A percentile compares a stretch with the other conserved stretches of the same genome.
Conservation (phyloP, 2,888 invertebrate genomes). For the Meliscaeva auricollis region DNA sequence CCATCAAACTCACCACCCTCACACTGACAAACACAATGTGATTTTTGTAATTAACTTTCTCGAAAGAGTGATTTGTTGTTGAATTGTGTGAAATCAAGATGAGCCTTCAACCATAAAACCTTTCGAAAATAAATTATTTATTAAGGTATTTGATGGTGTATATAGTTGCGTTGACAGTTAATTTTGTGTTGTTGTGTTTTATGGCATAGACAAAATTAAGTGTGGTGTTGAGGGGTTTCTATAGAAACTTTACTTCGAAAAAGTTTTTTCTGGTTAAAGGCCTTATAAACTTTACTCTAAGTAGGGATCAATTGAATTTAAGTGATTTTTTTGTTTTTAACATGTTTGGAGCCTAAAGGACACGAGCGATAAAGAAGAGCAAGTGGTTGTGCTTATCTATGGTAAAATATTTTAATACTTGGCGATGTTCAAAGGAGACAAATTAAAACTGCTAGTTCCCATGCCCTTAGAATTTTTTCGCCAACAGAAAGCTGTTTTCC, state of each 20-base stretch:
- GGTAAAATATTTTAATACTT: too few species aligned
- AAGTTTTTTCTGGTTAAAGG: too few species aligned
- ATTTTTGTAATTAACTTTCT: constrained; percentile 38
- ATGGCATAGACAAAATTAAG: neutral
- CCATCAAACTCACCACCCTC: neutral
- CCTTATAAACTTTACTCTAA: too few species aligned
- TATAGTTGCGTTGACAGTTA: constrained; percentile 16
- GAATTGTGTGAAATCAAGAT: constrained; percentile 2
- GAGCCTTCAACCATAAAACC: neutral
- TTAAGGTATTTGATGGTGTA: neutral
- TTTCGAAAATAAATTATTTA: constrained; percentile 6
- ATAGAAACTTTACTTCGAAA: neutral
- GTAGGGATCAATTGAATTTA: too few species aligned
- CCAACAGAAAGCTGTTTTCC: too few species aligned
- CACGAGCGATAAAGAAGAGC: too few species aligned
- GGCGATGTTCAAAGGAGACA: too few species aligned
- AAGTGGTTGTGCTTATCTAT: too few species aligned
- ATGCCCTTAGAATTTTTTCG: too few species aligned
- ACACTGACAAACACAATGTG: constrained; percentile 1
- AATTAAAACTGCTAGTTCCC: too few species aligned
- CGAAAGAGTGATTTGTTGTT: constrained; percentile 6
- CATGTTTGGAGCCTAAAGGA: too few species aligned
- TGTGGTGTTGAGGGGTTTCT: neutral
- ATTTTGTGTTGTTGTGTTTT: neutral
- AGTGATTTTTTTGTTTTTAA: too few species aligned